Evolutionary conservation across 2,888 invertebrate species (phyloP).

Genomic region (Volucella inanis): DNA sequence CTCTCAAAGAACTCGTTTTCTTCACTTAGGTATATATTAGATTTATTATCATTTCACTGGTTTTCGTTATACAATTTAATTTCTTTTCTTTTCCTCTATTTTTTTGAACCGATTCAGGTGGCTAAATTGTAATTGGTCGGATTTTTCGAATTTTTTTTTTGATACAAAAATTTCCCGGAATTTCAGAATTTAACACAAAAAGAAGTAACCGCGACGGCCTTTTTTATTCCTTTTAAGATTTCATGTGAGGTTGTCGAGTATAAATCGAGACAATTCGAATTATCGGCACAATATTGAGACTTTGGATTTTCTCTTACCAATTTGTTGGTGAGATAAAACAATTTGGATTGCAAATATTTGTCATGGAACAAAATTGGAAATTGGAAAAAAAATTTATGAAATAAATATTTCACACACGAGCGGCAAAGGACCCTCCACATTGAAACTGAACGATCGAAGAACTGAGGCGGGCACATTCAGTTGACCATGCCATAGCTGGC

Average conservation of each 20-base stretch:
- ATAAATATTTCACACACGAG: constrained; percentile 77
- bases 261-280: not conserved
- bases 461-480: constrained; percentile 78
- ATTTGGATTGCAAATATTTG: constrained; percentile 31
- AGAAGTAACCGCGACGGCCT: constrained; percentile 61
- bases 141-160: constrained; percentile 1
- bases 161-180: not conserved
- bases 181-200: constrained; percentile 30
- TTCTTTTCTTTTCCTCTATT: constrained; percentile 23
- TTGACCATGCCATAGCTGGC: constrained; percentile 78
- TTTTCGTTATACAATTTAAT: constrained; percentile 67
- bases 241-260: constrained; percentile 1
- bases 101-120: constrained; percentile 39
- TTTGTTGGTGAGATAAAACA: constrained; percentile 10
- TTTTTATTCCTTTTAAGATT: constrained; percentile 18
- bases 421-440: constrained; percentile 78
- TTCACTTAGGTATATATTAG: constrained; percentile 51
- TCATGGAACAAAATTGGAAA: constrained; percentile 29
- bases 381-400: constrained; percentile 48
- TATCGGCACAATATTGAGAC: not conserved
- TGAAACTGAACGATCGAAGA: constrained; percentile 82
- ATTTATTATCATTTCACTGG: constrained; percentile 74
- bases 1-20: constrained; percentile 82
- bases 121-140: constrained; percentile 26
- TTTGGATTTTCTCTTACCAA: not conserved